Conservation (phyloP, 2,797 vertebrate genomes). For the Vipera ursinii region DNA sequence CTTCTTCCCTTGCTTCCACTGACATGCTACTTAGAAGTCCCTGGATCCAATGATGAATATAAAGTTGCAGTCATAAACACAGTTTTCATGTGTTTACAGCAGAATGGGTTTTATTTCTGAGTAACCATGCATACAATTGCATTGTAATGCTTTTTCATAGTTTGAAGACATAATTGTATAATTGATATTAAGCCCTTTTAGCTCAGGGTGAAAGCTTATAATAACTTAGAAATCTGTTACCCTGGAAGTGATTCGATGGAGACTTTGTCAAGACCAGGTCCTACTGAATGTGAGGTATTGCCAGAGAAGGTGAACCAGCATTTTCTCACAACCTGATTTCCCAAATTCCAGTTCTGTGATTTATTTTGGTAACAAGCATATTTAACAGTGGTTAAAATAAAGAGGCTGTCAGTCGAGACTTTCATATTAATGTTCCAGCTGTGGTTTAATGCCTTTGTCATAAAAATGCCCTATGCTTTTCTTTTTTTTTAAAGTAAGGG, state of each 20-base stretch:
- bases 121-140: background rate
- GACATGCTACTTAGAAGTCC: constrained; percentile 27
- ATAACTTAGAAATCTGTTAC: constrained; percentile 43
- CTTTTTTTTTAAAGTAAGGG: background rate
- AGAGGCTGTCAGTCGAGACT: background rate
- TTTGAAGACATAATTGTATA: constrained; percentile 52
- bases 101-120: background rate
- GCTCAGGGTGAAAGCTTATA: constrained; percentile 50
- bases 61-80: background rate
- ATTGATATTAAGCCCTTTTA: constrained; percentile 36
- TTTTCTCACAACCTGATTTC: background rate
- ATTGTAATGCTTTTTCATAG: constrained; percentile 37
- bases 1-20: background rate
- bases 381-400: constrained; percentile 58
- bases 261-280: constrained; percentile 47
- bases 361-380: constrained; percentile 59
- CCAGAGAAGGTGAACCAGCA: constrained; percentile 34
- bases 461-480: background rate
- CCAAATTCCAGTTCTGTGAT: constrained; percentile 56
- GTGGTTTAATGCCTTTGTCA: background rate
- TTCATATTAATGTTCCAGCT: background rate
- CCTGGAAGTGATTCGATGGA: constrained; percentile 52
- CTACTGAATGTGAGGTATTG: constrained; percentile 50
- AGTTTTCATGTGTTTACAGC: background rate
- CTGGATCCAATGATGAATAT: constrained; percentile 14